Evolutionary conservation across 2,113 vertebrate genomes (phyloP), one percentile per base, ranked within the genome.

Genomic region (Apeltes quadracus): DNA sequence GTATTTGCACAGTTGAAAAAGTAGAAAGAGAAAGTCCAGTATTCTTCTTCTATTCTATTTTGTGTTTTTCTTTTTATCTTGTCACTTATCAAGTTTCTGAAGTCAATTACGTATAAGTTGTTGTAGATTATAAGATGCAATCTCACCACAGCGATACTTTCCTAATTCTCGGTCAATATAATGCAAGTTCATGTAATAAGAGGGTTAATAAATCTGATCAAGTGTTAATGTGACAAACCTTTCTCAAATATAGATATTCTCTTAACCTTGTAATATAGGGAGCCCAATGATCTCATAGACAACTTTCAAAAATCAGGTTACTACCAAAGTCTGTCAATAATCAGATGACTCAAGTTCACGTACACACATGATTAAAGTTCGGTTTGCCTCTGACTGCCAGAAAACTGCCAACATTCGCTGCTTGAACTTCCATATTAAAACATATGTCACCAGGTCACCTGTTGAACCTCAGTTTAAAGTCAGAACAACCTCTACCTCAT

Each of bases 291-390:
- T 53, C 5, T 43, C 16, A 3, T 53, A 58, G 58, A 58, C n/a
- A 51, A 0, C 1, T 50, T 63, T 57, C 14, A 69, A 6, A 64
- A 70, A 51, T 32, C 23, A 48, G 18, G 18, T 50, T 23, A 10
- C 59, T 43, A 53, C 67, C 53, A 64, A 70, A 63, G 38, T 50
- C 22, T 63, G 29, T 54, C 27, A 61, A 68, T 68, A 61, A 67
- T 55, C 48, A 46, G 64, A 56, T 74, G 50, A 63, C 50, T 39
- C 39, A 38, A 50, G 65, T 14, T 22, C 51, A 57, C 22, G 62
- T 76, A 56, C 57, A 64, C 43, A 39, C 58, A 48, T 63, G 41
- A 61, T 27, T 69, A 38, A 76, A 38, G 64, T 20, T 38, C 6
- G 36, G 32, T 7, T 11, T 61, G 59, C 8, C 39, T 25, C 14